phyloP scores from a whole-genome alignment of 2,797 vertebrate species.

The Sebastes nivosus region DNA sequence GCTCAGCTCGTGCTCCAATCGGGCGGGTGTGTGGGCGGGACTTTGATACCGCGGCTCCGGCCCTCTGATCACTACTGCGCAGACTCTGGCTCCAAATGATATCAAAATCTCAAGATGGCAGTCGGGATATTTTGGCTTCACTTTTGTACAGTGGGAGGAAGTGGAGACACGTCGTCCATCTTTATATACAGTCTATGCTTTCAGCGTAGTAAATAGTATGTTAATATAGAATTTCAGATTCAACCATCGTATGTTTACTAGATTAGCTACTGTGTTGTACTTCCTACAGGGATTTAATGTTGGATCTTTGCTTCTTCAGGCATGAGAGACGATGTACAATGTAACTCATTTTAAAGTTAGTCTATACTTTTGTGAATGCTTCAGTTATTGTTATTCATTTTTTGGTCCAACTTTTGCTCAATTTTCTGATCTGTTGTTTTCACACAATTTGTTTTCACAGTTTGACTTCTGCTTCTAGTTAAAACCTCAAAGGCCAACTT shows the following conservation, averaged over 20 bases:
- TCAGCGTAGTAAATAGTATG: not conserved
- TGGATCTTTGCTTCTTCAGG: not conserved
- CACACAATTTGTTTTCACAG: not conserved
- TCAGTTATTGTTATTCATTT: not conserved
- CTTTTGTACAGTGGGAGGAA: too few species aligned
- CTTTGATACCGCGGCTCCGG: too few species aligned
- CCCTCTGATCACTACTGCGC: too few species aligned
- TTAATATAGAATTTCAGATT: not conserved
- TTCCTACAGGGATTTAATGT: not conserved
- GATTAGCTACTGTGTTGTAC: not conserved
- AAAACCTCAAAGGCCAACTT: not conserved
- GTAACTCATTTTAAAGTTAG: not conserved
- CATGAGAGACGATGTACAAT: not conserved
- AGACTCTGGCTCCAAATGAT: too few species aligned
- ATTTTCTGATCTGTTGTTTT: not conserved
- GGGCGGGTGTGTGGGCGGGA: too few species aligned
- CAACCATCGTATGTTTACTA: not conserved
- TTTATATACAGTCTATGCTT: too few species aligned
- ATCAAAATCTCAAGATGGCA: too few species aligned
- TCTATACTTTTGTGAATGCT: not conserved
- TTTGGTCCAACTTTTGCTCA: not conserved
- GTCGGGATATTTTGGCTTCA: too few species aligned
- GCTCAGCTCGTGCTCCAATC: too few species aligned
- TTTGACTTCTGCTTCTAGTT: not conserved
- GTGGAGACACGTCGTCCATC: too few species aligned